Base-by-base conservation (phyloP, 2,797 vertebrate genomes). In the Aplochiton taeniatus region DNA sequence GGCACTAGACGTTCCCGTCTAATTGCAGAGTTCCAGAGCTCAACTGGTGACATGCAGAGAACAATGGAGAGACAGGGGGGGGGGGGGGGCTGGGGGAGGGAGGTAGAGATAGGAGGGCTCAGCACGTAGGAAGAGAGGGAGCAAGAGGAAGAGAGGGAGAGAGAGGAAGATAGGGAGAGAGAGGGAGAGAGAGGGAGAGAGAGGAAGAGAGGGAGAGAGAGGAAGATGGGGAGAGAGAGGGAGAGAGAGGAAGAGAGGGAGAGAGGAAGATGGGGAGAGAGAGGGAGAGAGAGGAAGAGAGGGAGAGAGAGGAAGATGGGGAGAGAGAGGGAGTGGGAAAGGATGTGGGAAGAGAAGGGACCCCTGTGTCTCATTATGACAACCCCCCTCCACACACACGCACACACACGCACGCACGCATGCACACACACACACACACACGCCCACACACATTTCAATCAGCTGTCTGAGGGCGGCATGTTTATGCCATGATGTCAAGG, bases 321-420 rank as follows among this genome's bases (percentile, higher is more conserved):
- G 44, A 31, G 17, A 61, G 16, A 7, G 12, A 9, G 0, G 16
- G 13, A 0, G 47, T 9, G 9, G 11, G 56, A 12, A n/a, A 52
- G 61, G 60, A 20, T 77, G 70, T 76, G 72, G 64, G 65, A 64
- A 64, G 70, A 82, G 82, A 85, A 72, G 72, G 78, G 81, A 73
- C 79, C 66, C 86, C 82, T 83, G 79, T 86, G 87, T 81, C 80
- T 79, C 77, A 75, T 83, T 81, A 89, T 88, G 82, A 84, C 71
- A 17, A 65, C 80, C 76, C 76, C 68, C 82, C 19, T 19, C 51
- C 7, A 1, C 51, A 16, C 51, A n/a, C n/a, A n/a, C n/a, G n/a
- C n/a, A n/a, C n/a, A n/a, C n/a, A n/a, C n/a, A n/a, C n/a, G n/a
- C n/a, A n/a, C 31, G 6, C 31, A 31, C 31, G 6, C 47, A 48